phyloP scores from a whole-genome alignment of 1,140 invertebrate species.

The Drosophila bocki region DNA sequence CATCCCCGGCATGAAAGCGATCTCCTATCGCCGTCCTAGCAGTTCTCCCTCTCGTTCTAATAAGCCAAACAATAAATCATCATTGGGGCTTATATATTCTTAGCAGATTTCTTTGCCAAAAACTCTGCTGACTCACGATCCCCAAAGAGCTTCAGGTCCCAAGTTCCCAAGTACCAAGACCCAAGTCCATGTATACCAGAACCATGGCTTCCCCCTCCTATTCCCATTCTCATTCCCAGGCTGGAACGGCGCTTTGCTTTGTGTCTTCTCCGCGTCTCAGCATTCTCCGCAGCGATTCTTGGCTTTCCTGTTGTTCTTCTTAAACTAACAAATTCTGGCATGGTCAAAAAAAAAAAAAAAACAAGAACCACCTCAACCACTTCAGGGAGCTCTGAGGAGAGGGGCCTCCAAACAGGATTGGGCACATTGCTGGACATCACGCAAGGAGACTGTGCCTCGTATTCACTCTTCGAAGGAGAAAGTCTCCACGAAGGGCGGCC shows the following conservation, averaged over 20 bases:
- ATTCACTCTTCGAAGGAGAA: slow-evolving; percentile 63
- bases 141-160: slow-evolving; percentile 51
- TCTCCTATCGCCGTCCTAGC: slow-evolving; percentile 36
- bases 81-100: slow-evolving; percentile 70
- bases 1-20: slow-evolving; percentile 35
- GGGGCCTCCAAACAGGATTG: slow-evolving; percentile 64
- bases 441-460: slow-evolving; percentile 61
- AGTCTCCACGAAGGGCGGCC: slow-evolving; percentile 62
- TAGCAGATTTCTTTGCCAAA: slow-evolving; percentile 67
- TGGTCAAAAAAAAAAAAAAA: slow-evolving; percentile 41
- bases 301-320: slow-evolving; percentile 47
- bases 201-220: slow-evolving; percentile 11
- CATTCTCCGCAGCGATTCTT: slow-evolving; percentile 25
- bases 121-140: slow-evolving; percentile 77
- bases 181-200: slow-evolving; percentile 21
- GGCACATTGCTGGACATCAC: slow-evolving; percentile 80
- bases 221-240: slow-evolving; percentile 48
- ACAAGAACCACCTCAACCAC: slow-evolving; percentile 8
- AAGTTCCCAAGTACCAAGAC: slow-evolving; percentile 1
- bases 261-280: slow-evolving; percentile 28
- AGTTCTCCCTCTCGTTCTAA: slow-evolving; percentile 66
- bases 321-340: slow-evolving; percentile 80
- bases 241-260: slow-evolving; percentile 72
- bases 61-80: slow-evolving; percentile 80
- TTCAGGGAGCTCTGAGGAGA: not conserved